Conservation (phyloP, 2,113 vertebrate species). For the Neodontobutis hainanensis region DNA sequence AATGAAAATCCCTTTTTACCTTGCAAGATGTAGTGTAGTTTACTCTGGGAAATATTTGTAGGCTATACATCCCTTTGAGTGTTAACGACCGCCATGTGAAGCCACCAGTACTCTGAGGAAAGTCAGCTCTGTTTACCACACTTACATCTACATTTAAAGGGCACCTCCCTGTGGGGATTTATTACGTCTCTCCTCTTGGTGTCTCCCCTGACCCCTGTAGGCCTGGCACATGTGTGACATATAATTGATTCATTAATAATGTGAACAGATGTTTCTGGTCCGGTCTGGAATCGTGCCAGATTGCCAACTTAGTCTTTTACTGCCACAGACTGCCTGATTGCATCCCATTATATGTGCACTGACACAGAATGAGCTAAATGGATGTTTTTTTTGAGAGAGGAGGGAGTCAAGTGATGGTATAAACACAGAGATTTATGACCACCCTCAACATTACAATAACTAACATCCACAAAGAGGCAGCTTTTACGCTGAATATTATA, state of each 20-base stretch:
- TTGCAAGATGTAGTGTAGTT: conserved; percentile 46
- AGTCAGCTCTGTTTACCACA: neutral
- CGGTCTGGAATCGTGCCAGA: conserved; percentile 51
- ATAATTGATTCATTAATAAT: conserved; percentile 82
- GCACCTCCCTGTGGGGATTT: conserved; percentile 27
- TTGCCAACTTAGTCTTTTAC: conserved; percentile 45
- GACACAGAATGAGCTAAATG: conserved; percentile 49
- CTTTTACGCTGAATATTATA: too few species aligned
- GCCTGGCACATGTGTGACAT: conserved; percentile 75
- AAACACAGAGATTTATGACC: too few species aligned
- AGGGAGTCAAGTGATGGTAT: conserved; percentile 2
- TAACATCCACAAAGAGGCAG: too few species aligned
- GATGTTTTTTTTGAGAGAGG: conserved; percentile 38
- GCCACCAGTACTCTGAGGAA: conserved; percentile 12
- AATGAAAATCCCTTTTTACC: neutral
- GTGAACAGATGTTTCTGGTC: conserved; percentile 78
- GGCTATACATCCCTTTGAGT: conserved; percentile 64
- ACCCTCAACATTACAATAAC: too few species aligned
- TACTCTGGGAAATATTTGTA: conserved; percentile 49
- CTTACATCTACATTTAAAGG: conserved; percentile 37
- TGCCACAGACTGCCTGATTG: conserved; percentile 47
- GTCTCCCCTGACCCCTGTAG: conserved; percentile 42
- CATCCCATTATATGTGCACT: conserved; percentile 50
- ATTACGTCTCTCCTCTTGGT: neutral
- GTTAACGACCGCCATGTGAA: conserved; percentile 60